These are phyloP conservation scores for Cheilosia vernalis DNA, from an alignment of 2,888 invertebrate genomes.

Conservation along the genomic window DNA sequence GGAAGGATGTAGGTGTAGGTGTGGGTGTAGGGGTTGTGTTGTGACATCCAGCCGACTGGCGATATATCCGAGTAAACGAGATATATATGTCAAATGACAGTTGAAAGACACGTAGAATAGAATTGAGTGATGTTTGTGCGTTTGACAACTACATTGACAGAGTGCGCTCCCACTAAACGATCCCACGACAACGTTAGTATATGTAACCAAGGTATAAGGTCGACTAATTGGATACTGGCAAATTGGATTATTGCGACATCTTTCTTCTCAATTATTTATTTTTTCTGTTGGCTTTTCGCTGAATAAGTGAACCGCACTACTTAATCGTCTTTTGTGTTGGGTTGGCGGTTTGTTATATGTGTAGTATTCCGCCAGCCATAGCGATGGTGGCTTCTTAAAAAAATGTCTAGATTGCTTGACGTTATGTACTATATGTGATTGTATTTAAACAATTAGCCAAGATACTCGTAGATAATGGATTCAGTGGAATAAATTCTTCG, in stretches of 20 bases:
- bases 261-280: conserved; percentile 13
- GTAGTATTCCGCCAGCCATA: no score
- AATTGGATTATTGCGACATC: conserved; percentile 77
- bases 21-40: conserved; percentile 18
- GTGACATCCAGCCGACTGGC: conserved; percentile 52
- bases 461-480: background rate
- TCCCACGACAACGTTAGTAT: conserved; percentile 44
- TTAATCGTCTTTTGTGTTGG: conserved; percentile 65
- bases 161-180: conserved; percentile 51
- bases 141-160: background rate
- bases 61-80: conserved; percentile 20
- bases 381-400: conserved; percentile 18
- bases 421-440: background rate
- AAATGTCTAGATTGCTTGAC: conserved; percentile 8
- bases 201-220: conserved; percentile 76
- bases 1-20: conserved; percentile 19
- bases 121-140: background rate
- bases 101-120: conserved; percentile 33
- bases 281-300: conserved; percentile 38
- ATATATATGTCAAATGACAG: conserved; percentile 56
- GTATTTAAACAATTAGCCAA: conserved; percentile 13
- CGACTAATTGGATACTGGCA: conserved; percentile 76
- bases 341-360: conserved; percentile 15
- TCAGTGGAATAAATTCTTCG: background rate
- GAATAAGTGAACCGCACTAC: conserved; percentile 69